phyloP scores from a whole-genome alignment of 2,113 vertebrate genomes.

The Lasiurus cinereus region DNA sequence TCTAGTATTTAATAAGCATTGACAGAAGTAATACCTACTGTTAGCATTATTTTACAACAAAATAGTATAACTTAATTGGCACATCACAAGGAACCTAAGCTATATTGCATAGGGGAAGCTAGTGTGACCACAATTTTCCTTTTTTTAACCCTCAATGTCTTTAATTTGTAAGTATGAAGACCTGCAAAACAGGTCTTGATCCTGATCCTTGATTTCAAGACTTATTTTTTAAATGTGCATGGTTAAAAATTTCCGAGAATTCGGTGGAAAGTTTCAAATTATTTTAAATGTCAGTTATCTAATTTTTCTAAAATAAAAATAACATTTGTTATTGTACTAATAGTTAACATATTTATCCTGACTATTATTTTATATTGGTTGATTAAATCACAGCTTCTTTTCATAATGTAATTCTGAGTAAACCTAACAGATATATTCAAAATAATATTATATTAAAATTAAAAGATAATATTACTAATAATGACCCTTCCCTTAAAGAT shows the following conservation, averaged over 20 bases:
- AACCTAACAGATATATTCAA: background rate
- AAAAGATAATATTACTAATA: background rate
- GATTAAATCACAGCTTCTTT: background rate
- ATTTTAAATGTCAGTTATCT: background rate
- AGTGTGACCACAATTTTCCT: background rate
- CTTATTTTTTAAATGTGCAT: background rate
- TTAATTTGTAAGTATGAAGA: background rate
- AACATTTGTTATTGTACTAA: background rate
- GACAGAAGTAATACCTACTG: background rate
- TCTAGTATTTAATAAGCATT: background rate
- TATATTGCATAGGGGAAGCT: background rate
- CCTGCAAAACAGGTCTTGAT: background rate
- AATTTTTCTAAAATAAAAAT: conserved; percentile 16
- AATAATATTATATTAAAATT: background rate
- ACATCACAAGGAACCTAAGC: background rate
- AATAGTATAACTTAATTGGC: background rate
- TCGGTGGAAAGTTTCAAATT: conserved; percentile 31
- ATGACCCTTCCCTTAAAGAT: background rate
- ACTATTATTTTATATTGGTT: background rate
- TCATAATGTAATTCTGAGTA: background rate
- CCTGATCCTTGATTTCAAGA: background rate
- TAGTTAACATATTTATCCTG: background rate
- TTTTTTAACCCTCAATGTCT: background rate
- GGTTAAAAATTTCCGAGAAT: background rate
- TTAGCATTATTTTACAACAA: background rate